phyloP scores from a whole-genome alignment of 2,888 invertebrate species.

The Amblyjoppa fuscipennis region DNA sequence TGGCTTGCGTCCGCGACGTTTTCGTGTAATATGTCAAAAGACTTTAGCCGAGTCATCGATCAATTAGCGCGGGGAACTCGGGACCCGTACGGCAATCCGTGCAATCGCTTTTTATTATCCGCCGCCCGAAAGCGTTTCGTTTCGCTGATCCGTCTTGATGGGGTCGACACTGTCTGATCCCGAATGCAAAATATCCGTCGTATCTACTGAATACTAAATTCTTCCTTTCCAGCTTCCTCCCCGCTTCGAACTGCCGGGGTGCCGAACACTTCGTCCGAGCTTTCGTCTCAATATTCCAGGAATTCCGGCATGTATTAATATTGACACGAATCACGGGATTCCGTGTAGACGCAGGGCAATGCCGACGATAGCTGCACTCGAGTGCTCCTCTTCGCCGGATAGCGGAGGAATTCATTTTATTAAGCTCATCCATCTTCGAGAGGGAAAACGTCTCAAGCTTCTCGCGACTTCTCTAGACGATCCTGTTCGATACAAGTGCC shows the following conservation, averaged over 20 bases:
- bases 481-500: conserved; percentile 51
- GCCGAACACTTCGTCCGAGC: conserved; percentile 18
- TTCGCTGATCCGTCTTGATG: conserved; percentile 55
- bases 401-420: conserved; percentile 67
- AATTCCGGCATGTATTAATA: conserved; percentile 7
- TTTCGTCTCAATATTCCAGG: conserved; percentile 22
- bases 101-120: conserved; percentile 77
- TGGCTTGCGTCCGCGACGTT: conserved; percentile 11
- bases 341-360: conserved; percentile 13
- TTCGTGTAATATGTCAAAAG: conserved; percentile 50
- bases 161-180: conserved; percentile 5
- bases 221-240: neutral
- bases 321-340: conserved; percentile 58
- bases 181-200: conserved; percentile 26
- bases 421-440: conserved; percentile 69
- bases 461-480: conserved; percentile 57
- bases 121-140: conserved; percentile 71
- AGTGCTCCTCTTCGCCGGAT: conserved; percentile 40
- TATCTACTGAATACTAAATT: conserved; percentile 44
- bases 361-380: conserved; percentile 46
- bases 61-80: conserved; percentile 59
- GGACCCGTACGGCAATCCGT: conserved; percentile 37
- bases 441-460: conserved; percentile 60
- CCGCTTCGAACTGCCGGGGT: neutral
- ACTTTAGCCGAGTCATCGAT: conserved; percentile 64